A percentile compares a stretch with the other conserved stretches of the same genome.
phyloP scores from a whole-genome alignment of 2,797 vertebrate genomes.

The Sebastiscus albofasciatus region DNA sequence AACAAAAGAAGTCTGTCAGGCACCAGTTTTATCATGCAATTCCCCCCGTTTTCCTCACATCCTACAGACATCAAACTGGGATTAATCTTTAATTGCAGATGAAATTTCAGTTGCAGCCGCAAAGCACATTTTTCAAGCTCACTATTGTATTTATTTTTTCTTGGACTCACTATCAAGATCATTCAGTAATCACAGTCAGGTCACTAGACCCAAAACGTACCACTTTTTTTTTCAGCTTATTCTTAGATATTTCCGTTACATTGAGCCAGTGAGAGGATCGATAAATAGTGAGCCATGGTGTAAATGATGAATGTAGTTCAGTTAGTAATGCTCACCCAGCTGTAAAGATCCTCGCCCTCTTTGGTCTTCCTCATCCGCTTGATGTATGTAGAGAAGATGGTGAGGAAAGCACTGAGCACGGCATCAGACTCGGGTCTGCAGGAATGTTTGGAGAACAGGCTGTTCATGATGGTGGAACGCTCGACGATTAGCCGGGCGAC shows the following conservation, averaged over 20 bases:
- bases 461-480: slow-evolving; percentile 98
- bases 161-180: neutral
- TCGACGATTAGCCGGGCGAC: slow-evolving; percentile 96
- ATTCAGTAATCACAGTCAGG: neutral
- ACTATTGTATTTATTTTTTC: neutral
- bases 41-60: rapidly evolving
- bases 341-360: slow-evolving; percentile 97
- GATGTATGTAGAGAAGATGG: slow-evolving; percentile 93
- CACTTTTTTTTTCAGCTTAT: neutral
- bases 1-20: neutral
- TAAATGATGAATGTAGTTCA: neutral
- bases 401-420: slow-evolving; percentile 90
- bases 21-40: neutral
- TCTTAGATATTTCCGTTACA: neutral
- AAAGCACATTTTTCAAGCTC: neutral
- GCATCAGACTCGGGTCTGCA: slow-evolving; percentile 88
- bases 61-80: neutral
- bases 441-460: slow-evolving; percentile 92
- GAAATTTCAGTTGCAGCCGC: neutral
- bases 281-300: neutral
- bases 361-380: slow-evolving; percentile 97
- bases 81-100: neutral
- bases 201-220: neutral
- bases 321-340: slow-evolving; percentile 87
- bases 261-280: neutral